Evolutionary conservation across 92 coral and sea anemone species (phyloP).

Genomic region (Parazoanthus swiftii): DNA sequence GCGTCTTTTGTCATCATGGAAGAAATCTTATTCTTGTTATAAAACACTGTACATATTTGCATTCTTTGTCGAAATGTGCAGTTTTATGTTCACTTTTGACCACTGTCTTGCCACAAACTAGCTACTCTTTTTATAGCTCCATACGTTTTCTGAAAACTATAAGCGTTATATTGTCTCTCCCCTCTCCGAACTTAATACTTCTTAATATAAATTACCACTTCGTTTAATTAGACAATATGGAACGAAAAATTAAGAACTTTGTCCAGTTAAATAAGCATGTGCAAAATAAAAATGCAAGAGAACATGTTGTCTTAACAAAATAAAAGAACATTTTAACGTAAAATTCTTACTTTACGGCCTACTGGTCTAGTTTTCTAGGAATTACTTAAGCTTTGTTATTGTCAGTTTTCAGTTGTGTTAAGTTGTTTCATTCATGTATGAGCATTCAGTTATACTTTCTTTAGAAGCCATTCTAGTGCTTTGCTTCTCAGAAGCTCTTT

Average conservation of each 20-base stretch:
- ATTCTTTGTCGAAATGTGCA: background rate
- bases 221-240: background rate
- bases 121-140: too few species aligned
- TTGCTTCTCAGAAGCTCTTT: too few species aligned
- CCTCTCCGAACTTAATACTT: background rate
- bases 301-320: background rate
- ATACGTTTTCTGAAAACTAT: background rate
- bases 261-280: background rate
- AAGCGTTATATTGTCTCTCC: background rate
- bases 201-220: background rate
- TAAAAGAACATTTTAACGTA: background rate
- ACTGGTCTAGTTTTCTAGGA: background rate
- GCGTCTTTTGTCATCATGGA: too few species aligned
- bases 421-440: background rate
- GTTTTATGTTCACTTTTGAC: background rate
- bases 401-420: background rate
- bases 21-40: background rate
- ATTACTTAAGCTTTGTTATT: background rate
- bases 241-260: background rate
- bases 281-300: background rate
- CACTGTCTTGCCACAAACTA: background rate
- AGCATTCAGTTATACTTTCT: too few species aligned
- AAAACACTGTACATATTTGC: background rate
- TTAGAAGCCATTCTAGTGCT: too few species aligned
- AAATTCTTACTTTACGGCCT: background rate